Conservation (phyloP, 2,113 vertebrate species). For the Colius striatus region DNA sequence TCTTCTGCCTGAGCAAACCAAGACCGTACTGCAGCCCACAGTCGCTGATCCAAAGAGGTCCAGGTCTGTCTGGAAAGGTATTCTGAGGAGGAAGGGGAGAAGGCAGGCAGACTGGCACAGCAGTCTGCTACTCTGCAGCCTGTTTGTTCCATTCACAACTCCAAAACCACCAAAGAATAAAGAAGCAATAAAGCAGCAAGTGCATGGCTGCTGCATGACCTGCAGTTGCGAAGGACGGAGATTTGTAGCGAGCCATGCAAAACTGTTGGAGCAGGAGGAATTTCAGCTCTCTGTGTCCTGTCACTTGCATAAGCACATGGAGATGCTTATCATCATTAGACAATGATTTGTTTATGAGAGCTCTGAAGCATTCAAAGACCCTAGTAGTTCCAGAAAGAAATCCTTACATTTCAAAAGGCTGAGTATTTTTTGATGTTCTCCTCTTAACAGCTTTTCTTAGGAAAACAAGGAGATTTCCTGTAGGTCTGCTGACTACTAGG, state of each 20-base stretch:
- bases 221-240: fast-evolving
- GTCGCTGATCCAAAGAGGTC: not conserved
- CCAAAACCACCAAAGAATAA: not conserved
- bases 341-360: not conserved
- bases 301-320: not conserved
- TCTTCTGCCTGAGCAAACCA: not conserved
- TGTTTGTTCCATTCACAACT: not conserved
- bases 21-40: not conserved
- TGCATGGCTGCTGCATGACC: not conserved
- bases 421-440: not conserved
- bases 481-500: not conserved
- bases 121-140: not conserved
- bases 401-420: not conserved
- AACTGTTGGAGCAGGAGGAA: not conserved
- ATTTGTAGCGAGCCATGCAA: not conserved
- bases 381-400: not conserved
- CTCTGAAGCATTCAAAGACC: not conserved
- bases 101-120: not conserved
- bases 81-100: not conserved
- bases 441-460: not conserved
- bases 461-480: not conserved
- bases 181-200: not conserved
- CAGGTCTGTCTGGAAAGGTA: not conserved
- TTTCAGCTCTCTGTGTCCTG: not conserved
- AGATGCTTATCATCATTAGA: not conserved